Base-by-base conservation (phyloP, 2,888 invertebrate genomes). In the Antheraea assamensis region DNA sequence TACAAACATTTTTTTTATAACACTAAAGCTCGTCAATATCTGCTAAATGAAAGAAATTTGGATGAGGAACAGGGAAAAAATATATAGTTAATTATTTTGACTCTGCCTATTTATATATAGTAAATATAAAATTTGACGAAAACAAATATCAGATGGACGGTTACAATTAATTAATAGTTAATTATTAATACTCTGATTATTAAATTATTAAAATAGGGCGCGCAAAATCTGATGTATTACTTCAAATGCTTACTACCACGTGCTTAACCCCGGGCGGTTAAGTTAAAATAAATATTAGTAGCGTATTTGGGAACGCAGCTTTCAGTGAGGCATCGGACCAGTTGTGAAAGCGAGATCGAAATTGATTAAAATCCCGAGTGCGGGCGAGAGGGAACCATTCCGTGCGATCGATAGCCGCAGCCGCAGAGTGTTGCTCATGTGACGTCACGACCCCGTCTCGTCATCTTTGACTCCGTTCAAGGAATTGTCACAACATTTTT, bases 231-330 rank as follows among this genome's bases (percentile, higher is more conserved):
- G 27, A 47, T 55, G 19, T 58, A 15, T 70, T 70, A 70, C 24
- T 24, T 70, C 42, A 42, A 68, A 55, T 24, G 4, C 66, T 74
- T 74, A 80, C 78, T 84, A 85, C 90, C 93, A 93, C 94, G 94
- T 94, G 94, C 85, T 89, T 87, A 76, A 79, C 84, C 86, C 87
- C 88, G 87, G 89, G 88, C 87, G 88, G 88, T 85, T 91, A 92
- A 89, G 93, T 93, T 94, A 93, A 94, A 94, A 94, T 94, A 94
- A 94, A 94, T 94, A 94, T 93, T 93, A 93, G 92, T 92, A 92
- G 90, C 93, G 93, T 93, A 92, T 92, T 92, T 90, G 86, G 82
- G 91, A 92, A 92, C 92, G 91, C 90, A 89, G 88, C 88, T 90
- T 89, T 92, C 85, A 88, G 87, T 87, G 87, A 87, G 85, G 86